A percentile compares a stretch with the other conserved stretches of the same genome.
phyloP scores from a whole-genome alignment of 2,797 vertebrate genomes.

The Myiotriccus ornatus region DNA sequence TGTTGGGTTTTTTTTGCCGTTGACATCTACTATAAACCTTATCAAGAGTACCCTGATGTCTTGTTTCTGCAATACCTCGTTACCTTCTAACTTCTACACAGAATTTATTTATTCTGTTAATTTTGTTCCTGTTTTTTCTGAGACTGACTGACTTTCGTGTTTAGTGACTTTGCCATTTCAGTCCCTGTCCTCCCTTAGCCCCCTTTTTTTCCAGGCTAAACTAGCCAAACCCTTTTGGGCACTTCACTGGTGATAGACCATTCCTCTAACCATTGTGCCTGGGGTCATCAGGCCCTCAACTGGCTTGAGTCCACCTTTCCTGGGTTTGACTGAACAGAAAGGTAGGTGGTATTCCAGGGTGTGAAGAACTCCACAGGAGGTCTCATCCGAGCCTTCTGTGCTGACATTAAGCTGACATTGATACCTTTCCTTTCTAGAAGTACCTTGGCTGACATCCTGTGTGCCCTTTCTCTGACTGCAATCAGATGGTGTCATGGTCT shows the following conservation, averaged over 20 bases:
- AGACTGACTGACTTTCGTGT: neutral
- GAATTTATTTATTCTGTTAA: neutral
- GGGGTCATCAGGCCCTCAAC: neutral
- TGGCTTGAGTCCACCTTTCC: neutral
- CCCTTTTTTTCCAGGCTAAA: neutral
- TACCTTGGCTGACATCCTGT: neutral
- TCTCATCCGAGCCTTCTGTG: neutral
- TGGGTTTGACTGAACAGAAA: neutral
- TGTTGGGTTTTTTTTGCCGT: neutral
- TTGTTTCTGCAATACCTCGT: neutral
- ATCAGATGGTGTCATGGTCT: rapidly evolving
- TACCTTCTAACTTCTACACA: neutral
- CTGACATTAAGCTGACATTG: neutral
- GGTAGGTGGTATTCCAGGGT: neutral
- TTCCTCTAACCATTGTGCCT: neutral
- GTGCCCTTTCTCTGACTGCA: neutral
- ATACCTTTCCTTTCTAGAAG: neutral
- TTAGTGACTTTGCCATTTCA: too few relatives aligned
- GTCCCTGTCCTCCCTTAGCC: neutral
- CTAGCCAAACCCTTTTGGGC: neutral
- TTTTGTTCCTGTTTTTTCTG: neutral
- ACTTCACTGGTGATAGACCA: neutral
- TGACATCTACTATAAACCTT: neutral
- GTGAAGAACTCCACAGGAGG: neutral
- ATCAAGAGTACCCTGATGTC: neutral